Conservation (phyloP, 2,113 vertebrate genomes). For the Hemibates koningsi region DNA sequence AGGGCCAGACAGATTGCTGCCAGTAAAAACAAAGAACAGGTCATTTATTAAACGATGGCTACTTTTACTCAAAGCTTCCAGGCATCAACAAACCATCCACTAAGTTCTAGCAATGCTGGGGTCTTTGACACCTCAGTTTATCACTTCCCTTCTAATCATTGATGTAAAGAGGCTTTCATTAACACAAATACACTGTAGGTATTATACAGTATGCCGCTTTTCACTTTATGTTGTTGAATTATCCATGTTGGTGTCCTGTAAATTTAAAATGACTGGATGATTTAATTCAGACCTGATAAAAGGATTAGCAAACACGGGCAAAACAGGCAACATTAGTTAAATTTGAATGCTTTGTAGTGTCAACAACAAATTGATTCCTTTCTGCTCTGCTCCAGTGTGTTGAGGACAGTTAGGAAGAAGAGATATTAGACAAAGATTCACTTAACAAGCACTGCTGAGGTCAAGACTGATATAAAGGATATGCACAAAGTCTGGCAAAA, state of each 20-base stretch:
- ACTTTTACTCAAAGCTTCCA: constrained; percentile 29
- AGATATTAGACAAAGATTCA: neutral
- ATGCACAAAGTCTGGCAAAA: neutral
- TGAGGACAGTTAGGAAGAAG: neutral
- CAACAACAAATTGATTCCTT: neutral
- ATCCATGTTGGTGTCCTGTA: neutral
- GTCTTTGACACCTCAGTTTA: constrained; percentile 12
- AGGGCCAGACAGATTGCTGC: constrained; percentile 54
- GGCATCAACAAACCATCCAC: constrained; percentile 14
- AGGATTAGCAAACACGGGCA: neutral
- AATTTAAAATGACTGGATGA: neutral
- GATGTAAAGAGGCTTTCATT: neutral
- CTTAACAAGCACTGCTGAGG: neutral
- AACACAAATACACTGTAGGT: neutral
- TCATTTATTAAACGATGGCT: constrained; percentile 46
- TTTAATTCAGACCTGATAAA: neutral
- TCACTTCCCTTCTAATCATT: neutral
- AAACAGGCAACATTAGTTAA: neutral
- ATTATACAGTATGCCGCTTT: neutral
- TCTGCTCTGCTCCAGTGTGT: neutral
- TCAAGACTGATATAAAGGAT: neutral
- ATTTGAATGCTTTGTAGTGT: neutral
- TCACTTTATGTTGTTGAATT: neutral
- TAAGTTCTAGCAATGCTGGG: neutral
- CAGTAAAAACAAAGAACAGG: constrained; percentile 16